Evolutionary conservation across 2,113 vertebrate genomes (phyloP), one percentile per base, ranked within the genome.

Genomic region (Notiomystis cincta): DNA sequence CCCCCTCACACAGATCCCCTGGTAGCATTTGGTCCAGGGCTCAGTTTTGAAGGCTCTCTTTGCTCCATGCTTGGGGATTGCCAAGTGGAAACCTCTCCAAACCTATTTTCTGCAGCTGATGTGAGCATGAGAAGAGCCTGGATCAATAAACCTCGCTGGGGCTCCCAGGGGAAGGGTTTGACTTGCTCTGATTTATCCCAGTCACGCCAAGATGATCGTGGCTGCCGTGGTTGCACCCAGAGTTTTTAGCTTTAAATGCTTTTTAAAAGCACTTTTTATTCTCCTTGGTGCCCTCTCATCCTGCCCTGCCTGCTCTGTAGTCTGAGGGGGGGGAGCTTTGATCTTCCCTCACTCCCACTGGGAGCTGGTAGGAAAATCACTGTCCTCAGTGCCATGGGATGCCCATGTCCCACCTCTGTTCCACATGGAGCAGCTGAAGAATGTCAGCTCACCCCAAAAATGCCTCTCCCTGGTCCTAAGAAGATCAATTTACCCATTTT

Each of bases 181-280:
- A 45, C 37, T 45, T 71, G 37, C 31, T 81, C 48, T 61, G 40
- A 53, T 75, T 82, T 87, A 58, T 77, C 61, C 56, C 22, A n/a
- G 66, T 2, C 0, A 33, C 42, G 76, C 75, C 40, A 48, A 30
- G 57, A 42, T 33, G 38, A 53, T 44, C 0, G 0, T 2, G 1
- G 23, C 77, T 65, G 53, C 22, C 6, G 2, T 25, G 51, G 31
- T 60, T 86, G 38, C 33, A 62, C 9, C 22, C 38, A 21, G 7
- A 22, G 4, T 23, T 20, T 80, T 70, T 50, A 64, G 27, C 11
- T 94, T 82, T 40, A 33, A 57, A 70, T 67, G 7, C 15, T 71
- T 70, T 88, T 70, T 21, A 3, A 7, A 53, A 84, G 31, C 17
- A 60, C 7, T 44, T 93, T 47, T 64, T 38, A 7, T 76, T 82